Evolutionary conservation across 92 coral and sea anemone genomes (phyloP).

Genomic region (Heteractis magnifica): DNA sequence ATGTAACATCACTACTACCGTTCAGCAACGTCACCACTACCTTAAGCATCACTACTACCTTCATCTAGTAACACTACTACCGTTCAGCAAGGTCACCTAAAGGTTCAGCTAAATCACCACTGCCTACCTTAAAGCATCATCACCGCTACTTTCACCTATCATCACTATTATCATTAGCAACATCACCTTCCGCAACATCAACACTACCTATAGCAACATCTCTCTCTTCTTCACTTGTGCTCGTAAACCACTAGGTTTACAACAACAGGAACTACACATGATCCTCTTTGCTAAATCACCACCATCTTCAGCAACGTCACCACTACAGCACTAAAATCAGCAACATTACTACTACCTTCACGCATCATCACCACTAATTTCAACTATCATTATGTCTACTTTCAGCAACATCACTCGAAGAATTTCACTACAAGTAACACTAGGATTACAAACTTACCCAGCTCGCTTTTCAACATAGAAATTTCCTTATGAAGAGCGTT

Average conservation of each 20-base stretch:
- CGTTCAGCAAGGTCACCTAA: too few relatives aligned
- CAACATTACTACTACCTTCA: too few relatives aligned
- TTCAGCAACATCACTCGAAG: neutral
- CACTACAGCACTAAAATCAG: too few relatives aligned
- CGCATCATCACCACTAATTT: too few relatives aligned
- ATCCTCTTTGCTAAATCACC: too few relatives aligned
- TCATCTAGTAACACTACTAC: neutral
- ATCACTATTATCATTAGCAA: neutral
- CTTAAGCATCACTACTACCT: neutral
- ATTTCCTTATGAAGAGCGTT: slow-evolving; percentile 74
- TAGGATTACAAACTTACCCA: slow-evolving; percentile 53
- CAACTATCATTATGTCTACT: too few relatives aligned
- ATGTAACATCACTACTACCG: neutral
- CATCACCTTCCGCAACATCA: neutral
- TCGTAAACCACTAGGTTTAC: too few relatives aligned
- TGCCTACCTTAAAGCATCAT: neutral
- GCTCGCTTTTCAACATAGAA: slow-evolving; percentile 61
- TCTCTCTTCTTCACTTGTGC: too few relatives aligned
- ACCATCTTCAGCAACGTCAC: too few relatives aligned
- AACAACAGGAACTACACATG: too few relatives aligned
- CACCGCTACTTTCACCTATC: too few relatives aligned
- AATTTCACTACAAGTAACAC: neutral
- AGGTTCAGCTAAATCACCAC: neutral
- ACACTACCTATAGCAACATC: neutral
- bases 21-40: neutral